Evolutionary conservation across 2,113 vertebrate species (phyloP).

Genomic region (Halichoeres trimaculatus): DNA sequence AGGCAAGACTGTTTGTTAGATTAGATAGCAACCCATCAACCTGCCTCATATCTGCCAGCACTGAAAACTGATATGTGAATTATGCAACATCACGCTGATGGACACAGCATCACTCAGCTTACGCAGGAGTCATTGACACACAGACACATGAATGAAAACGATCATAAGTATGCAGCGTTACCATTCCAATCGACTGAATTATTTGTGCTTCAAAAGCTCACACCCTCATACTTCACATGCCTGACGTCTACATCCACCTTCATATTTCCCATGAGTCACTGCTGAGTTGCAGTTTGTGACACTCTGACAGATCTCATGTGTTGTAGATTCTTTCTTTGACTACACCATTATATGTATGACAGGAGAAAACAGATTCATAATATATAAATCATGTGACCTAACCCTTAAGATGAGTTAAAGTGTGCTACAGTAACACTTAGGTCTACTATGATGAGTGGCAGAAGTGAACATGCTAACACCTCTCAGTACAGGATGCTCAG

Average conservation of each 20-base stretch:
- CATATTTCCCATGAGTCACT: conserved; percentile 38
- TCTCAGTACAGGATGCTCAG: neutral
- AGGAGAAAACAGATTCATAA: neutral
- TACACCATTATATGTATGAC: too few relatives aligned
- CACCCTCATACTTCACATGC: conserved; percentile 62
- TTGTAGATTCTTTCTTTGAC: neutral
- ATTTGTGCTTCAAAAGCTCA: conserved; percentile 13
- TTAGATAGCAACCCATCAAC: conserved; percentile 4
- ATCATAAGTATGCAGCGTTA: conserved; percentile 7
- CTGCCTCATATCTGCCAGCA: neutral
- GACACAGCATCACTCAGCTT: neutral
- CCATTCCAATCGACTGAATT: conserved; percentile 31
- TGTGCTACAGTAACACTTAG: neutral
- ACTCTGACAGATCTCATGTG: neutral
- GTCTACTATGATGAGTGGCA: neutral
- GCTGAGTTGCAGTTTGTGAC: neutral
- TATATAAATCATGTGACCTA: neutral
- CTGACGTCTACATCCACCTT: conserved; percentile 4
- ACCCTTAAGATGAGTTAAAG: neutral
- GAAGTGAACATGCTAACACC: neutral
- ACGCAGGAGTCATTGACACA: neutral
- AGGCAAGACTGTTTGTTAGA: neutral
- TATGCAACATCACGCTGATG: neutral
- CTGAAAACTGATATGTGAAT: neutral
- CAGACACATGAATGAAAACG: neutral